Base-by-base conservation (phyloP, 2,797 vertebrate species). In the Hypotaenidia philippensis region DNA sequence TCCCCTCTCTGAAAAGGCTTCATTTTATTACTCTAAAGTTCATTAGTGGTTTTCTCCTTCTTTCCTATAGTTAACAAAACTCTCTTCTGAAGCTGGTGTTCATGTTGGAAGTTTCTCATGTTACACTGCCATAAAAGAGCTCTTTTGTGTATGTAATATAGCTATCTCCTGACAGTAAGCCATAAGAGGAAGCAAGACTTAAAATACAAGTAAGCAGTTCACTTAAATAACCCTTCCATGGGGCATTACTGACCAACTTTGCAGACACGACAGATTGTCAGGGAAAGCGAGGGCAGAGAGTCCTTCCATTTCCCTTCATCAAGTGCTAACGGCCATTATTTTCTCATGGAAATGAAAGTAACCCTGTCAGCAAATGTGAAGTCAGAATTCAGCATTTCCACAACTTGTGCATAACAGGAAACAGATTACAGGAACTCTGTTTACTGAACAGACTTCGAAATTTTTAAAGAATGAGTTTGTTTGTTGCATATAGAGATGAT, bases 361-460 rank as follows among this genome's bases (percentile, higher is more conserved):
- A 88, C 74, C 61, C 17, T n/a, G 80, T 91, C 96, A 97, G 71
- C 95, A 97, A 94, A 31, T n/a, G 14, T 80, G 64, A 93, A 57
- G 52, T 66, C 68, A 90, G 87, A 97, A 93, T 86, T 87, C 84
- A 96, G 91, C 69, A 85, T 97, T 97, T 97, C 86, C 90, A 96
- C 32, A 91, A 59, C 87, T 91, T 89, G 88, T 76, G 64, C 71
- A 97, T 87, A 98, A 97, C 94, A 98, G 96, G 96, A 97, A 98
- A 96, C 94, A 94, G 63, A 95, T 91, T 92, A 94, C 81, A 97
- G 92, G 83, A 97, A 98, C 91, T 96, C 91, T 66, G 57, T 90
- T 94, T 71, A 60, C n/a, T 64, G 91, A 93, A 90, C 22, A 93
- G 91, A 85, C 47, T 31, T 88, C 2, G 10, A 84, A 78, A 15